These are phyloP conservation scores for Papio anubis DNA, from an alignment of 2,113 vertebrate species.

Conservation along the genomic window DNA sequence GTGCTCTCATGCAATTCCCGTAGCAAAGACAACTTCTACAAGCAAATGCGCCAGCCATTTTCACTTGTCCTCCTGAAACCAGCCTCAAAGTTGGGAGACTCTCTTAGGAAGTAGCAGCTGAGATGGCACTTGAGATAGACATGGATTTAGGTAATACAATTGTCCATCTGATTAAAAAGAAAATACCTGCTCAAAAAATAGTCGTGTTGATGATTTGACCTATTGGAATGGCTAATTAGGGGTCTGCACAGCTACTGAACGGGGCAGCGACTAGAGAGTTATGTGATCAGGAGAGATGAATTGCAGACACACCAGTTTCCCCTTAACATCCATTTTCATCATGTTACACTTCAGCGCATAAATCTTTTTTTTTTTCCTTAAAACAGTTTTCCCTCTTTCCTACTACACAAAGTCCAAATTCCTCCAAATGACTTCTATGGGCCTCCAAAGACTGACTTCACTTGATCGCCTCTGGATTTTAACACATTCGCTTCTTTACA, in stretches of 20 bases:
- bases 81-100: background rate
- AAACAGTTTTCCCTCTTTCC: background rate
- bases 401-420: background rate
- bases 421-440: background rate
- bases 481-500: accelerated
- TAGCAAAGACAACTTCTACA: background rate
- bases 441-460: background rate
- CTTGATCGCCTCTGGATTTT: background rate
- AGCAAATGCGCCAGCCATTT: background rate
- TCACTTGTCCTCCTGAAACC: background rate
- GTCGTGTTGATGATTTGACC: background rate
- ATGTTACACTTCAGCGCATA: background rate
- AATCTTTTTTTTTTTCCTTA: background rate
- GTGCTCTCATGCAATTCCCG: background rate
- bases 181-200: background rate
- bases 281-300: background rate
- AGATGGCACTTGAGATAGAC: background rate
- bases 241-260: background rate
- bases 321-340: background rate
- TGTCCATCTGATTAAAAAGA: background rate
- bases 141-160: background rate
- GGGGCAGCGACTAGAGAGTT: background rate
- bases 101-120: background rate
- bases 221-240: background rate
- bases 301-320: background rate